phyloP scores from a whole-genome alignment of 2,888 invertebrate species.

The Amphipoea lucens region DNA sequence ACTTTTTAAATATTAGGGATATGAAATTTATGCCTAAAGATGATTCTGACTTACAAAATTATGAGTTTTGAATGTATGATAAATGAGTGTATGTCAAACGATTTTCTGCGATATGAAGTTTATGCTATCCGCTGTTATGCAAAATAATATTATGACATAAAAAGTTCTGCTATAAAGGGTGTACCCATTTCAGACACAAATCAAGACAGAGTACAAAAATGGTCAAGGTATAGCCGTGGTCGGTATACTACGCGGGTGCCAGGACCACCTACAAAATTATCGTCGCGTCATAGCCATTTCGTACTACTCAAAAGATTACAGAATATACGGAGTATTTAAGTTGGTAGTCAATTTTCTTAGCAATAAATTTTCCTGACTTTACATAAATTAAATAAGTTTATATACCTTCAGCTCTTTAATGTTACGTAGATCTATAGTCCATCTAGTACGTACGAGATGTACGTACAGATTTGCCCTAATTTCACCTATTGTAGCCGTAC shows the following conservation, averaged over 20 bases:
- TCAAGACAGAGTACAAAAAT: not conserved
- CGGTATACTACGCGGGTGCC: not conserved
- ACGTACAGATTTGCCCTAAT: slow-evolving; percentile 2
- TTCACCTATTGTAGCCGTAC: not conserved
- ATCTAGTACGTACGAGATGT: not conserved
- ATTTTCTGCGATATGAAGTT: no score
- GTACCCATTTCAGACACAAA: not conserved
- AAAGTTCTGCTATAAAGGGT: no score
- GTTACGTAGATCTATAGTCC: not conserved
- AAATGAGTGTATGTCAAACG: no score
- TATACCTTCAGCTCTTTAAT: not conserved
- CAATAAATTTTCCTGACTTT: not conserved
- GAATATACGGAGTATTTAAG: not conserved
- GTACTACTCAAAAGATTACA: not conserved
- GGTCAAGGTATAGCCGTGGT: not conserved
- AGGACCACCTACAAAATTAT: no score
- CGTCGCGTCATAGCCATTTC: not conserved
- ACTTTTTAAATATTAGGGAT: no score
- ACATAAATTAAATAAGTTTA: not conserved
- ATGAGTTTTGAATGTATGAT: no score
- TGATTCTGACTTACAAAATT: no score
- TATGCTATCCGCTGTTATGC: no score
- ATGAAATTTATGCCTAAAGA: no score
- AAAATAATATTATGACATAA: no score
- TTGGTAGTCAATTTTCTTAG: not conserved